Evolutionary conservation across 2,888 invertebrate genomes (phyloP).

Genomic region (Psylliodes chrysocephalus): DNA sequence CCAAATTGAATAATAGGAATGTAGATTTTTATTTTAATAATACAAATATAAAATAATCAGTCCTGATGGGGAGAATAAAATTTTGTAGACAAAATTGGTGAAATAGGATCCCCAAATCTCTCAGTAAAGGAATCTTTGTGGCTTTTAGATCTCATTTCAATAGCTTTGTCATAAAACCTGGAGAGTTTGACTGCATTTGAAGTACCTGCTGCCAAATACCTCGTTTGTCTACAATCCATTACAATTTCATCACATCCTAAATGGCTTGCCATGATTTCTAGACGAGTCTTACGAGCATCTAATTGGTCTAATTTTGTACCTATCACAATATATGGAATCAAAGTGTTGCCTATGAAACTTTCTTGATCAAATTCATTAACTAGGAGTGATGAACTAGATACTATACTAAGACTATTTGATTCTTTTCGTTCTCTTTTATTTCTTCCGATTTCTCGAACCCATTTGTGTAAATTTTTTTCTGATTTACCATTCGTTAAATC

Average conservation of each 20-base stretch:
- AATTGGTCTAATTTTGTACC: conserved; percentile 89
- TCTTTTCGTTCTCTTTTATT: conserved; percentile 38
- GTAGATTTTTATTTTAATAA: too few relatives aligned
- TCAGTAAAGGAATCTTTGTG: conserved; percentile 58
- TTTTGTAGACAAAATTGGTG: conserved; percentile 58
- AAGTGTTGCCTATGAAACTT: conserved; percentile 85
- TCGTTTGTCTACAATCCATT: conserved; percentile 77
- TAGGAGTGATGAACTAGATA: conserved; percentile 54
- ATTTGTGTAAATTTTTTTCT: conserved; percentile 90
- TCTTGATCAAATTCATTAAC: conserved; percentile 86
- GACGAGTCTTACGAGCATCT: conserved; percentile 74
- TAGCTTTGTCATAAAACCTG: conserved; percentile 92
- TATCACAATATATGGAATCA: conserved; percentile 90
- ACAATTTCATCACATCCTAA: conserved; percentile 95
- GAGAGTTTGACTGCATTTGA: conserved; percentile 94
- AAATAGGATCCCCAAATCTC: conserved; percentile 56
- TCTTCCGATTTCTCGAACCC: conserved; percentile 78
- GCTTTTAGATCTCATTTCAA: conserved; percentile 66
- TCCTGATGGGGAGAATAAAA: conserved; percentile 61
- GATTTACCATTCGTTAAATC: conserved; percentile 97
- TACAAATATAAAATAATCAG: conserved; percentile 32
- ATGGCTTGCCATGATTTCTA: conserved; percentile 80
- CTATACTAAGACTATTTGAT: conserved; percentile 20
- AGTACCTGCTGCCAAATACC: conserved; percentile 92
- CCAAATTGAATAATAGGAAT: too few relatives aligned